Conservation (phyloP, 92 coral and sea anemone species). For the Muricea muricata region DNA sequence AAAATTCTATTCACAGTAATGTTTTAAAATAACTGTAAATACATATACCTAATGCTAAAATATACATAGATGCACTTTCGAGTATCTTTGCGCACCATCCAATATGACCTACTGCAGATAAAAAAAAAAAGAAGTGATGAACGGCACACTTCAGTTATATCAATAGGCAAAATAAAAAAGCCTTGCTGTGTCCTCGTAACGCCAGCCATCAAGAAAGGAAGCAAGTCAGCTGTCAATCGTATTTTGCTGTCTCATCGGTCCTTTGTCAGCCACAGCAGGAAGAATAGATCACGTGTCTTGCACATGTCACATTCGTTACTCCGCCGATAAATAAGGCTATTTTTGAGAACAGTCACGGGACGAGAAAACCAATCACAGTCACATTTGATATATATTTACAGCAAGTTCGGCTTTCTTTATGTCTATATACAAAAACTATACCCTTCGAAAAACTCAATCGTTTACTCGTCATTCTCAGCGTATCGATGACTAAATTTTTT, state of each 20-base stretch:
- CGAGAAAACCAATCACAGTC: background rate
- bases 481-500: background rate
- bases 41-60: background rate
- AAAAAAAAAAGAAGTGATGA: background rate
- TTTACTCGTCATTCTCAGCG: background rate
- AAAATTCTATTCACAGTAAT: slow-evolving; percentile 14
- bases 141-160: background rate
- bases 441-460: background rate
- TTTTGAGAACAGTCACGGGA: background rate
- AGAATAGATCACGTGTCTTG: background rate
- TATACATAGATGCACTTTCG: background rate
- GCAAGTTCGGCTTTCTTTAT: background rate
- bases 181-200: background rate
- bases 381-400: background rate
- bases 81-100: background rate
- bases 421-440: background rate
- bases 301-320: no score
- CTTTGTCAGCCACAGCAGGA: background rate
- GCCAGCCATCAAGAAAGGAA: background rate
- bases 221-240: background rate
- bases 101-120: background rate
- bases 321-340: no score
- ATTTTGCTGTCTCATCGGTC: background rate
- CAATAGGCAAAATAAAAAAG: background rate
- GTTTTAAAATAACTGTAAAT: background rate